Conservation (phyloP, 30 jellyfish, hydroid and myxozoan genomes). For the Turritopsis rubra region DNA sequence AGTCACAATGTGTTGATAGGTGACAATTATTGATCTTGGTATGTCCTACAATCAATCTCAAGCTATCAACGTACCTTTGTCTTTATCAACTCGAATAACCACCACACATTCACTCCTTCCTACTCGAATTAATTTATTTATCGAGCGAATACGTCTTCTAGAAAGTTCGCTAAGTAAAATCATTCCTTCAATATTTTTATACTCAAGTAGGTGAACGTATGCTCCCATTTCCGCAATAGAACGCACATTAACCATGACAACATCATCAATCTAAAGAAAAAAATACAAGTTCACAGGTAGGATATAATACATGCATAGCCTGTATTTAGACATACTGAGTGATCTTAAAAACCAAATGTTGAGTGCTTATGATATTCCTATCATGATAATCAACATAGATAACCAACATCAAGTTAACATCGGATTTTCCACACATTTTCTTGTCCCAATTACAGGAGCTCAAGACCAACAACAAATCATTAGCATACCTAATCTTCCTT, state of each 20-base stretch:
- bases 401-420: too few species aligned
- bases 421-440: too few species aligned
- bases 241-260: slow-evolving; percentile 92
- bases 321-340: too few species aligned
- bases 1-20: too few species aligned
- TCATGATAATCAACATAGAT: too few species aligned
- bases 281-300: background rate
- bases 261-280: slow-evolving; percentile 60
- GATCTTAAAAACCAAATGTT: too few species aligned
- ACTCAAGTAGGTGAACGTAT: slow-evolving; percentile 80
- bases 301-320: too few species aligned
- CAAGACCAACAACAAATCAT: too few species aligned
- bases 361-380: too few species aligned
- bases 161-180: slow-evolving; percentile 86
- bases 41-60: background rate
- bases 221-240: slow-evolving; percentile 96
- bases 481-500: too few species aligned
- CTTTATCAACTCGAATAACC: slow-evolving; percentile 90
- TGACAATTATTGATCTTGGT: too few species aligned
- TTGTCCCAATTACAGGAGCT: too few species aligned
- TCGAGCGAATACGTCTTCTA: slow-evolving; percentile 92
- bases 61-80: slow-evolving; percentile 43
- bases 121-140: slow-evolving; percentile 81
- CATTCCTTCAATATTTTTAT: slow-evolving; percentile 92
- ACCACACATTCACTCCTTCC: slow-evolving; percentile 93